Conservation (phyloP, 1,140 invertebrate genomes). For the Lepidurus couesii region DNA sequence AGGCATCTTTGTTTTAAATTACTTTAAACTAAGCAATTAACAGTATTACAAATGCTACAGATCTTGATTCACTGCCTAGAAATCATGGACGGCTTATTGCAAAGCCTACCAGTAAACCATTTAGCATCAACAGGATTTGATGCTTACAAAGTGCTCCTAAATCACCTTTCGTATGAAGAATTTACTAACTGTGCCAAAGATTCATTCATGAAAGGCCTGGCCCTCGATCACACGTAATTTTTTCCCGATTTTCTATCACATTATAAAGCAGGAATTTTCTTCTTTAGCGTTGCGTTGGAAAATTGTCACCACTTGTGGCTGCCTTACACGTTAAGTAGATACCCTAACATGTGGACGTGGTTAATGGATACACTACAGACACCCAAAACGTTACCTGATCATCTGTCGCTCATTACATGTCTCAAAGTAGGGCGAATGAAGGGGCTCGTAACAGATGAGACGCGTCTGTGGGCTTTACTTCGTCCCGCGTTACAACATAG, state of each 20-base stretch:
- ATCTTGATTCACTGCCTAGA: background rate
- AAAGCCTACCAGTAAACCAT: slow-evolving; percentile 15
- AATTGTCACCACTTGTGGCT: slow-evolving; percentile 30
- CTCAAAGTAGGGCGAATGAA: slow-evolving; percentile 25
- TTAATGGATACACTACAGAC: background rate
- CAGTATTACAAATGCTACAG: background rate
- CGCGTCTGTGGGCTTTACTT: slow-evolving; percentile 1
- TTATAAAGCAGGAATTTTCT: background rate
- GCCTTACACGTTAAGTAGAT: background rate
- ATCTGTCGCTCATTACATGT: slow-evolving; percentile 16
- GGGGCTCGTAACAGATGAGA: slow-evolving; percentile 13
- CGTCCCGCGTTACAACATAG: slow-evolving; percentile 24
- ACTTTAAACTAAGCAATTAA: background rate
- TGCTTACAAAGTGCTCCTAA: background rate
- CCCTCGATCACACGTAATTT: background rate
- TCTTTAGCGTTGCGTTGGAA: background rate
- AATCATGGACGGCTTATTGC: background rate
- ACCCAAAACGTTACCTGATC: background rate
- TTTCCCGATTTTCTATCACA: background rate
- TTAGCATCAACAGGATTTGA: background rate
- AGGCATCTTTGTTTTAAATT: background rate
- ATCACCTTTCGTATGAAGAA: background rate
- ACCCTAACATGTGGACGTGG: background rate
- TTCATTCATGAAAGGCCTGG: background rate
- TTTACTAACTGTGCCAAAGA: background rate